These are phyloP conservation scores for Aspidoscelis tigris DNA, from an alignment of 2,113 vertebrate genomes.

Conservation along the genomic window DNA sequence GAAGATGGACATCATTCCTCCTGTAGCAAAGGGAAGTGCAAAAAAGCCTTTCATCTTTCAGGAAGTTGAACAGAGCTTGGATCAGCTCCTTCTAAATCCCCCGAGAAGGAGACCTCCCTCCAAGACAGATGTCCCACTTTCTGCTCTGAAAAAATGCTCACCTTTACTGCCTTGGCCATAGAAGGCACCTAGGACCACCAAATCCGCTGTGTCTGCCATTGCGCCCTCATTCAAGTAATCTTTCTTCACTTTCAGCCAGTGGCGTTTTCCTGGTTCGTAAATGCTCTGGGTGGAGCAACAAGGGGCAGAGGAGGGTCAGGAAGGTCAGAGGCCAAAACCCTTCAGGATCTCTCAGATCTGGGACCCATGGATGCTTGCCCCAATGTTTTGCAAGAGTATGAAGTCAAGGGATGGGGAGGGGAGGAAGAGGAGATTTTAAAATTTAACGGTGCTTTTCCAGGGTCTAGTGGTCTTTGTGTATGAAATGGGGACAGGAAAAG, in stretches of 20 bases:
- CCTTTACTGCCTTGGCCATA: slow-evolving; percentile 97
- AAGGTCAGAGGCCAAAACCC: not conserved
- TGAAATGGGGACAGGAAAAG: too few species aligned
- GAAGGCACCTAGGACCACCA: slow-evolving; percentile 96
- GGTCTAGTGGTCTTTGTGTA: too few species aligned
- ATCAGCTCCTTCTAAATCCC: not conserved
- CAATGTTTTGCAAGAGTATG: too few species aligned
- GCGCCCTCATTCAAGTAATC: slow-evolving; percentile 97
- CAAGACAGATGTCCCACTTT: not conserved
- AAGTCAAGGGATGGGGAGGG: too few species aligned
- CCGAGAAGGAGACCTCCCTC: too few species aligned
- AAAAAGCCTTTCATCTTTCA: too few species aligned
- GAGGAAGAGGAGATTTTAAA: too few species aligned
- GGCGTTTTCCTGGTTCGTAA: slow-evolving; percentile 96
- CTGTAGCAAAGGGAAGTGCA: slow-evolving; percentile 66
- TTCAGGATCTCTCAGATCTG: too few species aligned
- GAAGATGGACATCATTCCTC: slow-evolving; percentile 99
- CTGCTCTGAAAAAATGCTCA: slow-evolving; percentile 34
- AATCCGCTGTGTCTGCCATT: slow-evolving; percentile 96
- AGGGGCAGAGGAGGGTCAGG: not conserved
- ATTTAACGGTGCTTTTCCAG: too few species aligned
- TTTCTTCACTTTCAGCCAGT: slow-evolving; percentile 99
- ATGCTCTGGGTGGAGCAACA: slow-evolving; percentile 74
- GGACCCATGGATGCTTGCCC: too few species aligned
- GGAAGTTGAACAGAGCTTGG: too few species aligned